phyloP scores from a whole-genome alignment of 2,888 invertebrate species.

The Hyles lineata region DNA sequence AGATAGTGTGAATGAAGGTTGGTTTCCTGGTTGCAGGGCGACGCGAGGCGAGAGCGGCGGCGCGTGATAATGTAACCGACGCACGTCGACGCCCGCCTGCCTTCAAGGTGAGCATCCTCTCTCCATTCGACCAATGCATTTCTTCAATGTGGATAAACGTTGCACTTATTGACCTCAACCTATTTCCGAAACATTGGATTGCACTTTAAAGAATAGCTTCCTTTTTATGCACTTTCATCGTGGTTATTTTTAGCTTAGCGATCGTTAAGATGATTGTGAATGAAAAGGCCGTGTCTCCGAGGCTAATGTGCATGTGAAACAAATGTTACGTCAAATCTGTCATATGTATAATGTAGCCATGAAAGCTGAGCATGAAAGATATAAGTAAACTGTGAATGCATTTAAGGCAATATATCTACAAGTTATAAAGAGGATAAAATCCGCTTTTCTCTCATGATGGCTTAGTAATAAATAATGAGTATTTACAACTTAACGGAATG shows the following conservation, averaged over 20 bases:
- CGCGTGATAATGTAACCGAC: conserved; percentile 82
- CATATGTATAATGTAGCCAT: background rate
- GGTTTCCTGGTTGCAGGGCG: conserved; percentile 59
- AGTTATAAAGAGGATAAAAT: background rate
- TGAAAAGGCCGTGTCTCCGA: conserved; percentile 18
- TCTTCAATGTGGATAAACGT: conserved; percentile 27
- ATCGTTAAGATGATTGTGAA: conserved; percentile 17
- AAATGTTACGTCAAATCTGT: background rate
- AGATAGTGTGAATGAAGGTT: conserved; percentile 35
- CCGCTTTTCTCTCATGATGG: background rate
- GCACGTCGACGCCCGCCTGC: conserved; percentile 73
- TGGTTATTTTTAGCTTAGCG: conserved; percentile 7
- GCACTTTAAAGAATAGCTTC: conserved; percentile 27
- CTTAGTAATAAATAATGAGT: background rate
- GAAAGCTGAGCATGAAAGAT: too few species aligned
- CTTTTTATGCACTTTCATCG: conserved; percentile 18
- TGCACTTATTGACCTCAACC: conserved; percentile 31
- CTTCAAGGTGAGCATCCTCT: conserved; percentile 75
- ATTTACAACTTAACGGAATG: conserved; percentile 16
- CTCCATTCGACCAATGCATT: conserved; percentile 35
- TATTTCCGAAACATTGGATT: conserved; percentile 18
- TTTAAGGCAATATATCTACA: too few species aligned
- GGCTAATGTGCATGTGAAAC: background rate
- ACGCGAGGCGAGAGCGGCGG: conserved; percentile 60
- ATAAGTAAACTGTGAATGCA: background rate